Evolutionary conservation across 2,113 vertebrate species (phyloP), one percentile per base, ranked within the genome.

Genomic region (Epinephelus moara): DNA sequence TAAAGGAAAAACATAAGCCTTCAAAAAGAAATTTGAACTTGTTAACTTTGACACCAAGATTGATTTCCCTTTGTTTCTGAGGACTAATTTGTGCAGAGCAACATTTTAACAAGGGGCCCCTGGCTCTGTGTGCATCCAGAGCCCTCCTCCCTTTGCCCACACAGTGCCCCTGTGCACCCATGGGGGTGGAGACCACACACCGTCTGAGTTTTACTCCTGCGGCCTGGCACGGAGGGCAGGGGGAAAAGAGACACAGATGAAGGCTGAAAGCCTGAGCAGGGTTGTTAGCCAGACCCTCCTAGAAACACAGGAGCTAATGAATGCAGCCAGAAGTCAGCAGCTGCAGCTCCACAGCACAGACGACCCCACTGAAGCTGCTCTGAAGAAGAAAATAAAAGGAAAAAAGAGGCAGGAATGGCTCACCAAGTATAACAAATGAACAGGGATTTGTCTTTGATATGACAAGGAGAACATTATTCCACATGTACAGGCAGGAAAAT

Each of bases 241-340:
- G 70, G 78, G 73, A 52, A 75, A 72, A 66, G 55, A 81, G 75
- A 88, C 70, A 15, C 74, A 88, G 75, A 90, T 81, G 82, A 88
- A 61, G 61, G 52, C 81, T 92, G 83, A 88, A 87, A 81, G 91
- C 70, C 72, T 70, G 75, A 11, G 23, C n/a, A 27, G 72, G 57
- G 71, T 82, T 68, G 73, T 83, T 59, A 49, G 40, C 87, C 83
- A 80, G 78, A 79, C 79, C 53, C 81, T 89, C 59, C 25, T 59
- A 66, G 71, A 85, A 89, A 81, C 82, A 83, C 88, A 70, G 78
- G 81, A 79, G 64, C 80, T 90, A 80, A 89, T 81, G 78, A 87
- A 80, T 49, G 69, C 83, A 90, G 86, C 83, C 80, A 84, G 81
- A 80, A 88, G 88, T 88, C 68, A 64, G 83, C 87, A 86, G 87